Percentiles rank a stretch among this genome's conserved stretches.
These are phyloP conservation scores for Temnothorax unifasciatus DNA, from an alignment of 2,888 invertebrate species.

Conservation along the genomic window DNA sequence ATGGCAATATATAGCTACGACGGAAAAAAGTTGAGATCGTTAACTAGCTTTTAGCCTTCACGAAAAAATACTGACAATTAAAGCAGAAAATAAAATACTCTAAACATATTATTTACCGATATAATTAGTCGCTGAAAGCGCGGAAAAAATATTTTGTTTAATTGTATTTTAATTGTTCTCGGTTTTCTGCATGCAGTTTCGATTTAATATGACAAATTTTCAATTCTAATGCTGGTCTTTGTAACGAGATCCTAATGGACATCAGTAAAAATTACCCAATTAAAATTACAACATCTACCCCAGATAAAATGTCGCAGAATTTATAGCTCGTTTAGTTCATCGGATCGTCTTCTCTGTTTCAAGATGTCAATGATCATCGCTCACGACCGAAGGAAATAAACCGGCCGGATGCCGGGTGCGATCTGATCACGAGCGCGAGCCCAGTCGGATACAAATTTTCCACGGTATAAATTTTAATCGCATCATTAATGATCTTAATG, in stretches of 20 bases:
- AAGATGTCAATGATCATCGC: conserved; percentile 16
- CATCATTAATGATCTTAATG: conserved; percentile 63
- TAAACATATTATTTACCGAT: neutral
- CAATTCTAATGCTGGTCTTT: neutral
- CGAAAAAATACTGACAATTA: neutral
- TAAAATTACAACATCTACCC: neutral
- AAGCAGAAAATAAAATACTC: neutral
- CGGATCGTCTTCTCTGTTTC: conserved; percentile 22
- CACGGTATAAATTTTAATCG: conserved; percentile 43
- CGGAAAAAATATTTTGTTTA: neutral
- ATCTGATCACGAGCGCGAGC: conserved; percentile 13
- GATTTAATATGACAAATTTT: neutral
- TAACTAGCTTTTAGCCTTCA: conserved; percentile 3
- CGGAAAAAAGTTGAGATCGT: neutral
- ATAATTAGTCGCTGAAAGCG: neutral
- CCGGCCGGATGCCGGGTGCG: neutral
- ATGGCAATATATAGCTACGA: neutral
- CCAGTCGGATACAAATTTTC: conserved; percentile 40
- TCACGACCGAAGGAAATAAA: conserved; percentile 6
- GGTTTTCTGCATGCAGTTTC: neutral
- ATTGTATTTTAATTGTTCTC: neutral
- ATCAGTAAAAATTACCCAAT: too few species aligned
- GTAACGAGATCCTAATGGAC: neutral
- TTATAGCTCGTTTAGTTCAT: neutral
- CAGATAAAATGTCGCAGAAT: neutral